Evolutionary conservation across 2,797 vertebrate species (phyloP).

Genomic region (Bradypodion pumilum): DNA sequence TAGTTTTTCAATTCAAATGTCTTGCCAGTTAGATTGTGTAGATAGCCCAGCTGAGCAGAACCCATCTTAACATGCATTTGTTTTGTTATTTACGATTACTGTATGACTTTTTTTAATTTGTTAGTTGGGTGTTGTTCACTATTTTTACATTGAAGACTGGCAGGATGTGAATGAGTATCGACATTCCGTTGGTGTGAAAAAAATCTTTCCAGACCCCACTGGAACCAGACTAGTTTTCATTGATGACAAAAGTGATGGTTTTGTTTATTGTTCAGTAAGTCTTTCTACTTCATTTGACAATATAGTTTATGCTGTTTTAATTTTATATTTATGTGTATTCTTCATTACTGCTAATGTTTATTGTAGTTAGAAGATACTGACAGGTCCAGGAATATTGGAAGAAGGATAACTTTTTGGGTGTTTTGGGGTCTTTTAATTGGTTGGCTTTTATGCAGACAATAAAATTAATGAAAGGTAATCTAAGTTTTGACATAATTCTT

Average conservation of each 20-base stretch:
- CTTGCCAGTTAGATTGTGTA: background rate
- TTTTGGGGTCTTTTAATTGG: background rate
- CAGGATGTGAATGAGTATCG: conserved; percentile 88
- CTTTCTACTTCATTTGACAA: background rate
- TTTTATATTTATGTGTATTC: background rate
- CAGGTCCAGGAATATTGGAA: too few relatives aligned
- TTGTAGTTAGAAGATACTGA: background rate
- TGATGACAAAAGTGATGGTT: conserved; percentile 93
- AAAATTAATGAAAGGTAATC: too few relatives aligned
- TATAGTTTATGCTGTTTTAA: background rate
- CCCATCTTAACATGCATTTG: background rate
- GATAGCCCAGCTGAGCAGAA: background rate
- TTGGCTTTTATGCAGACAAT: background rate
- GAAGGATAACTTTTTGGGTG: too few relatives aligned
- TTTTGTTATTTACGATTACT: conserved; percentile 2
- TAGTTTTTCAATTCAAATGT: background rate
- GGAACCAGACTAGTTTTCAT: conserved; percentile 90
- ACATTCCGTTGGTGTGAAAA: conserved; percentile 89
- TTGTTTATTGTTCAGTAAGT: conserved; percentile 90
- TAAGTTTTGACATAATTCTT: too few relatives aligned
- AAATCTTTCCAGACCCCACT: conserved; percentile 90
- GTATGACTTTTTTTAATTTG: conserved; percentile 39
- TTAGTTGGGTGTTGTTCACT: conserved; percentile 87
- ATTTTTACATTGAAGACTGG: conserved; percentile 95
- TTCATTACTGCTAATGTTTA: background rate